Conservation (phyloP, 1,140 invertebrate species). For the Notospermus geniculatus region DNA sequence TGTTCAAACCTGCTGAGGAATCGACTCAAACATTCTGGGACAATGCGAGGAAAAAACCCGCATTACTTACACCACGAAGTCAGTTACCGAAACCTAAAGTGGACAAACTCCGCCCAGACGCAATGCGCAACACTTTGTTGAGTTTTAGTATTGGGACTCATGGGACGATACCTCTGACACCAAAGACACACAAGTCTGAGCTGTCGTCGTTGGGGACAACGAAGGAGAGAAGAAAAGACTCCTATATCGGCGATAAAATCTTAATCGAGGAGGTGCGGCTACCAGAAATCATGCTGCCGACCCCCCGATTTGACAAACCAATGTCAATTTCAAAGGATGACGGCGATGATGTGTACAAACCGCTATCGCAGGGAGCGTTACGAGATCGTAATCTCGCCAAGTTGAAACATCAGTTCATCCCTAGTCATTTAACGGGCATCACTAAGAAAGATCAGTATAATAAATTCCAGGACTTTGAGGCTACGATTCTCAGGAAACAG, state of each 20-base stretch:
- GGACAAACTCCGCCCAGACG: no score
- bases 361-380: conserved; percentile 11
- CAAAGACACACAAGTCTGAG: neutral
- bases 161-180: conserved; percentile 2
- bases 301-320: conserved; percentile 9
- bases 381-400: conserved; percentile 8
- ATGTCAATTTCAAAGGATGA: conserved; percentile 26
- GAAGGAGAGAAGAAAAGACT: neutral
- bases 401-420: conserved; percentile 32
- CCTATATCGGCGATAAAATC: conserved; percentile 22
- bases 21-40: conserved; percentile 26
- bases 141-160: conserved; percentile 21
- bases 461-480: conserved; percentile 42
- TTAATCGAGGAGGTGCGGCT: conserved; percentile 37
- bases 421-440: conserved; percentile 37
- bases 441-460: conserved; percentile 50
- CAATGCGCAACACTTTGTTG: conserved; percentile 17
- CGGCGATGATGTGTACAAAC: conserved; percentile 26
- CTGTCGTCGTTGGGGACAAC: neutral
- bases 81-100: conserved; percentile 1
- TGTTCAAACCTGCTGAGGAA: conserved; percentile 30
- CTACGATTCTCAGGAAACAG: conserved; percentile 37
- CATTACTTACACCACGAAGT: neutral
- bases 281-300: conserved; percentile 36
- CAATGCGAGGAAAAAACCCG: conserved; percentile 23